These are phyloP conservation scores for Acanthurus lineatus DNA, from an alignment of 2,797 vertebrate species.

Conservation along the genomic window DNA sequence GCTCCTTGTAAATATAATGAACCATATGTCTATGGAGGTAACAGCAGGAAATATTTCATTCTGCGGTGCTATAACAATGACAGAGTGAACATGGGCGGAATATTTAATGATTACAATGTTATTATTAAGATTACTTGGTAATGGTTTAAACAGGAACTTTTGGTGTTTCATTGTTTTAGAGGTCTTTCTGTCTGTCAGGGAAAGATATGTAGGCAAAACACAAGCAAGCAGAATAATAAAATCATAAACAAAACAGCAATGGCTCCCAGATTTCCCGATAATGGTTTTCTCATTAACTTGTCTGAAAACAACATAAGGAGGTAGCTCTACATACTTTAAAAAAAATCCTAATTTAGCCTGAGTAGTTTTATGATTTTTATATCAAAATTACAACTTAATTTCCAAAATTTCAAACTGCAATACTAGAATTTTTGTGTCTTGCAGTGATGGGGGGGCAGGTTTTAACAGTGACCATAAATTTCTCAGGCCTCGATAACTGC, in stretches of 20 bases:
- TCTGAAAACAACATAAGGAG: not conserved
- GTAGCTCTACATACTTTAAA: not conserved
- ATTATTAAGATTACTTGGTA: constrained; percentile 25
- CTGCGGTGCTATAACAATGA: constrained; percentile 25
- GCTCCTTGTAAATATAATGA: constrained; percentile 62
- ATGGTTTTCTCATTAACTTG: not conserved
- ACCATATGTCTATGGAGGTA: constrained; percentile 61
- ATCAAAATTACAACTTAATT: not conserved
- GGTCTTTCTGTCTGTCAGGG: constrained; percentile 30
- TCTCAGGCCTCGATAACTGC: not conserved
- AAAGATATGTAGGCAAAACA: constrained; percentile 19
- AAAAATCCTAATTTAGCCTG: not conserved
- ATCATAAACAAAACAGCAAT: constrained; percentile 16
- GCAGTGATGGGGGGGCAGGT: not conserved
- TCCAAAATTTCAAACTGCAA: not conserved
- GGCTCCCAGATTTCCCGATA: not conserved
- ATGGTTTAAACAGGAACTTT: constrained; percentile 30
- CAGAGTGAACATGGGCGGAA: constrained; percentile 23
- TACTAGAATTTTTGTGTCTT: not conserved
- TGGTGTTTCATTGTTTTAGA: constrained; percentile 36
- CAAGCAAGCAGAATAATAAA: constrained; percentile 18
- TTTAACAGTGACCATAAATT: not conserved
- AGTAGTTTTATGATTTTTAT: not conserved
- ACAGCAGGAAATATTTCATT: constrained; percentile 57
- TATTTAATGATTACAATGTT: constrained; percentile 24